A percentile compares a stretch with the other conserved stretches of the same genome.
These are phyloP conservation scores for Patella depressa DNA, from an alignment of 2,888 invertebrate genomes.

Conservation along the genomic window DNA sequence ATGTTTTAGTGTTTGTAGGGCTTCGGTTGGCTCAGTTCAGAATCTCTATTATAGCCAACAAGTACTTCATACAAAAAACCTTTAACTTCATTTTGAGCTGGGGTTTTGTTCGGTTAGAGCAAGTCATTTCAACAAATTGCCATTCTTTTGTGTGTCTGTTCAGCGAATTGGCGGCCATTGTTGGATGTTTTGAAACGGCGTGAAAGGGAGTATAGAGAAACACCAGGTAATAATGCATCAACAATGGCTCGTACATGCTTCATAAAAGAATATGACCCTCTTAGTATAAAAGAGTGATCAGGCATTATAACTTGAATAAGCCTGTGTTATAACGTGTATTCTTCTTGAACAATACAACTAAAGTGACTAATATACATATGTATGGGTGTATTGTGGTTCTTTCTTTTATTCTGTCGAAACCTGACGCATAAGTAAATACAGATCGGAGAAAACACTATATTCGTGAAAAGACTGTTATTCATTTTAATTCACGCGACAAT, in stretches of 20 bases:
- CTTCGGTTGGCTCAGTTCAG: too few species aligned
- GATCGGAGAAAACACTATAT: neutral
- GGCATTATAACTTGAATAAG: neutral
- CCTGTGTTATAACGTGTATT: too few species aligned
- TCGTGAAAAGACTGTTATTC: conserved; percentile 10
- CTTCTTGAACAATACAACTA: neutral
- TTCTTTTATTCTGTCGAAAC: conserved; percentile 2
- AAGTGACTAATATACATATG: conserved; percentile 5
- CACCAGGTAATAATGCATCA: neutral
- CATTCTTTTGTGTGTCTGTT: conserved; percentile 4
- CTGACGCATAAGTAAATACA: conserved; percentile 6
- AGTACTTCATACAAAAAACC: neutral
- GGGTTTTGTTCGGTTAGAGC: conserved; percentile 3
- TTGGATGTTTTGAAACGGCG: conserved; percentile 5
- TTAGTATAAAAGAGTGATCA: conserved; percentile 2
- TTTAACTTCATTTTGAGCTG: neutral
- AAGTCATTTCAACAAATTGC: conserved; percentile 12
- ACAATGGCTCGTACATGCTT: conserved; percentile 4
- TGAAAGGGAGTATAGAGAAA: neutral
- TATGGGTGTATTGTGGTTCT: neutral
- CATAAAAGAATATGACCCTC: conserved; percentile 6
- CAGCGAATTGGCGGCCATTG: neutral
- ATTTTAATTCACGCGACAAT: conserved; percentile 10
- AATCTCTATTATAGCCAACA: neutral
- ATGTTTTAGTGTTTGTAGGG: too few species aligned